Base-by-base conservation (phyloP, 2,888 invertebrate species). In the Phyto melanocephala region DNA sequence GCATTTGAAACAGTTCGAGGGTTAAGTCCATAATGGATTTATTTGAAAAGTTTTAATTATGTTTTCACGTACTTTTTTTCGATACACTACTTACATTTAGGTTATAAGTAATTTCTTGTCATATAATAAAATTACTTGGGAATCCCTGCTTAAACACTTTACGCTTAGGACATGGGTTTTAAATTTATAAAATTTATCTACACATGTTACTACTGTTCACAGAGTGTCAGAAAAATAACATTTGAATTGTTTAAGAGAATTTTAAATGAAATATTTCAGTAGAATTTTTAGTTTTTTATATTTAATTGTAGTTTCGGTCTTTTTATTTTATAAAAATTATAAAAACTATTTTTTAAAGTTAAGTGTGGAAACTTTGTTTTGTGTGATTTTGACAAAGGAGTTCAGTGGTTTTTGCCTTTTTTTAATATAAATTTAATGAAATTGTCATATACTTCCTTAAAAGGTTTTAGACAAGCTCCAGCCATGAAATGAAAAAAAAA, bases 141-240 rank as follows among this genome's bases (percentile, higher is more conserved):
- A 28, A 28, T 6, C 28, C 6, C 28, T 28, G 28, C 4, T 47
- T 8, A 33, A 1, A 50, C 15, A 71, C 47, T 56, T 56, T 5
- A 33, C 42, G 60, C 42, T 42, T n/a, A 15, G 17, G 28, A 47
- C 20, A 22, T 22, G 50, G 20, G n/a, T 50, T 75, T 28, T 58
- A 28, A 37, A 58, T 58, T 17, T 74, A 13, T 47, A 68, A 82
- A 82, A 79, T 75, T 82, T 82, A 82, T 75, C 74, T 71, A 79
- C 79, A 82, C 63, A 70, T 79, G 63, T 77, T 70, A 67, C 62
- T 62, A 67, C 62, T 62, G 62, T 71, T 75, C 6, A 6, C 4
- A 28, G 70, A 75, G 70, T 79, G 71, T 71, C 70, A 70, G 54
- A 71, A 71, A 65, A 75, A 79, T 71, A 65, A 65, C 42, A 75